Base-by-base conservation (phyloP, 1,140 invertebrate species). In the Drosophila melanica region DNA sequence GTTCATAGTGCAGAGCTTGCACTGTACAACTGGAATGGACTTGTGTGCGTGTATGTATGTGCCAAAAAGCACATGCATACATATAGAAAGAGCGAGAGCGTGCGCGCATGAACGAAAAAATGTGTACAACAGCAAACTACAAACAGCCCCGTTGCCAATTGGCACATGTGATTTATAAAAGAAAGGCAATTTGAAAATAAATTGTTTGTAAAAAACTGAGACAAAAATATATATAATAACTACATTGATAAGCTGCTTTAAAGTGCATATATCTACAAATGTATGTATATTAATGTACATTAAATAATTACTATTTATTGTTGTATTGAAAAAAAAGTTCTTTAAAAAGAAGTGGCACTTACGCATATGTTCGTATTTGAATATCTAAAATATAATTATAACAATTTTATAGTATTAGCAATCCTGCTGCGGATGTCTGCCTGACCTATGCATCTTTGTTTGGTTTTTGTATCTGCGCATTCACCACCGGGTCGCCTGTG, bases 31-130 rank as follows among this genome's bases (percentile, higher is more conserved):
- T 54, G 12, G 9, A 45, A 41, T 57, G 27, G 18, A 44, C 14
- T 37, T 53, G 37, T 66, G 44, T 64, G 18, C 20, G 42, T 51
- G 33, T 59, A 23, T 60, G 55, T 65, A 39, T 66, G 30, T 51
- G 58, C 27, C 35, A 55, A 62, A 63, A 63, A 54, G 59, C 58
- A 16, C 55, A 62, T 39, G 50, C 62, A 68, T 69, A 62, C 58
- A 63, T 50, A 53, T n/a, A 10, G 10, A 51, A 44, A 64, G 27
- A 60, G 51, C 14, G 53, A 71, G 60, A 72, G 73, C 62, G 68
- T 64, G 72, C 72, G 68, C 58, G 62, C 73, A 72, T 64, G 68
- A 60, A 76, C 54, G 59, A n/a, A 76, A 71, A 76, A 76, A 72
- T 75, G 67, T 75, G 72, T 70, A 75, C 72, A 75, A 63, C 58